Evolutionary conservation across 2,797 vertebrate genomes (phyloP), one percentile per base, ranked within the genome.

Genomic region (Rhinella marina): DNA sequence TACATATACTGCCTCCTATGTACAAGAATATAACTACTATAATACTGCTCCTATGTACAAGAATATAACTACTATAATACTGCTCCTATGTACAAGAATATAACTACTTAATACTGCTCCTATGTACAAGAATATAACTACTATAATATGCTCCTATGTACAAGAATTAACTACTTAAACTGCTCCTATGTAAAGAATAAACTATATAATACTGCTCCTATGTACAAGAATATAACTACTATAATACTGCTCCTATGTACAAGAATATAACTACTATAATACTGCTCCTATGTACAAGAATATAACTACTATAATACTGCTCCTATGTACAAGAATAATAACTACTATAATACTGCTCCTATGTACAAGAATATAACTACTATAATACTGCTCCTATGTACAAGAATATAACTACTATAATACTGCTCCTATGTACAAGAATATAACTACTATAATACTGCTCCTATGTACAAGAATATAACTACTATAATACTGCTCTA

Each of bases 201-300:
- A 66, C 62, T 66, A 66, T 68, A 68, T 68, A 68, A 68, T 68
- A 68, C 25, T 68, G n/a, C 13, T 12, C 25, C 64, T 68, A 68
- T 68, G 6, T 68, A 68, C 64, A 68, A 27, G 64, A 68, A 68
- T 68, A 70, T 70, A 68, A 68, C 64, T 27, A 68, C 64, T 23
- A 23, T 62, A 70, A 70, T 29, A 70, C 27, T 32, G 27, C 66
- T 9, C 66, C 27, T 32, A 70, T 70, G 7, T 70, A 70, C 27
- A 70, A 70, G 27, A 70, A 70, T 70, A 70, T 32, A 70, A 29
- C 21, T 66, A 66, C 62, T 66, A 66, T 66, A 66, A 66, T 66
- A 66, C 62, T 62, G 17, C 57, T 59, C 57, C 57, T 19, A 62
- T 62, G 21, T 62, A 23, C 59, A 59, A 59, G 5, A 5, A 59